Percentiles rank a stretch among this genome's conserved stretches.
Evolutionary conservation across 2,888 invertebrate species (phyloP).

Genomic region (Arge pagana): DNA sequence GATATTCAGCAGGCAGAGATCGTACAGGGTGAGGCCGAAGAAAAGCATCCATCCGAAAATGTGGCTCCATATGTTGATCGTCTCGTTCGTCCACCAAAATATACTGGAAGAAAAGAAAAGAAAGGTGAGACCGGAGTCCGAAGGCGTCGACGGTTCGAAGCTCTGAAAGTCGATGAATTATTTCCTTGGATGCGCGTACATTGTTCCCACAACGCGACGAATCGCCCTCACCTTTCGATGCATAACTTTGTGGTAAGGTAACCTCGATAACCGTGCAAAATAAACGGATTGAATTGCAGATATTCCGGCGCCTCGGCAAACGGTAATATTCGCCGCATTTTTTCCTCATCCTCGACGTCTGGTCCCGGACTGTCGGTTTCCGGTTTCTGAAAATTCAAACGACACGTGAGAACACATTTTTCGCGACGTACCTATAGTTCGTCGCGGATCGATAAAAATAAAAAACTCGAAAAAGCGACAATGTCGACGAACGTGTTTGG

Average conservation of each 20-base stretch:
- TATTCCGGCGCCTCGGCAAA: conserved; percentile 76
- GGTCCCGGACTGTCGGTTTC: conserved; percentile 35
- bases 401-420: too few relatives aligned
- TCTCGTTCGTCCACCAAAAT: conserved; percentile 97
- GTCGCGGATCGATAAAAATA: too few relatives aligned
- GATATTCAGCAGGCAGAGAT: conserved; percentile 77
- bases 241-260: conserved; percentile 81
- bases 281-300: conserved; percentile 85
- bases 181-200: too few relatives aligned
- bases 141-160: too few relatives aligned
- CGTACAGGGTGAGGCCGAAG: conserved; percentile 81
- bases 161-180: too few relatives aligned
- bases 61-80: conserved; percentile 97
- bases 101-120: conserved; percentile 65
- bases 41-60: conserved; percentile 85
- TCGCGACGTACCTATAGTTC: too few relatives aligned
- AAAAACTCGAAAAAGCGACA: too few relatives aligned
- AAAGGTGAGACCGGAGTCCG: too few relatives aligned
- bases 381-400: too few relatives aligned
- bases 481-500: too few relatives aligned
- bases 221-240: conserved; percentile 83
- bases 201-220: too few relatives aligned
- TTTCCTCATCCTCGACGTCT: conserved; percentile 46
- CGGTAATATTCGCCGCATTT: conserved; percentile 51
- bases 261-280: conserved; percentile 83